Conservation (phyloP, 2,888 invertebrate species). For the Cephus rjabovi region DNA sequence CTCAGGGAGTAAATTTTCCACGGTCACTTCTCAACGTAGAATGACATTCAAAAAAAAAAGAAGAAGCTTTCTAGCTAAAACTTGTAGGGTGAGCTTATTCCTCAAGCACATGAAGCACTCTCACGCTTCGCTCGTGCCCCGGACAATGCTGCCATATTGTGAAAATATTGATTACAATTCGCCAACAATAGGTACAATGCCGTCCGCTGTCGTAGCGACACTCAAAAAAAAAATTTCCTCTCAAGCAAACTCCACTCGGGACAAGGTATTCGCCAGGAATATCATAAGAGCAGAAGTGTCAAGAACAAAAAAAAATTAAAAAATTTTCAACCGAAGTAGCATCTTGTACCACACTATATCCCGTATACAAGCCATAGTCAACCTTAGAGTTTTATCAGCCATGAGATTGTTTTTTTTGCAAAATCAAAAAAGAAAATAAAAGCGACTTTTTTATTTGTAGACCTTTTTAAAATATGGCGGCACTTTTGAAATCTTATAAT, state of each 20-base stretch:
- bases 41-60: neutral
- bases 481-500: neutral
- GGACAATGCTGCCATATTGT: constrained; percentile 65
- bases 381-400: neutral
- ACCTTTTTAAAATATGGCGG: neutral
- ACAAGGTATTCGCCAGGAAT: neutral
- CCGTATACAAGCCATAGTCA: neutral
- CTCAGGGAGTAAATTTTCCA: neutral
- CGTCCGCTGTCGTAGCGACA: constrained; percentile 48
- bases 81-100: constrained; percentile 13
- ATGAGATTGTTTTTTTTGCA: constrained; percentile 1
- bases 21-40: neutral
- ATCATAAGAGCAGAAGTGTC: neutral
- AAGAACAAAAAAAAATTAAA: neutral
- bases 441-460: constrained; percentile 15
- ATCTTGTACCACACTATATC: neutral
- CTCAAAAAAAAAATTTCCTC: constrained; percentile 49
- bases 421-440: neutral
- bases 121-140: constrained; percentile 55
- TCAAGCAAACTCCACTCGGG: constrained; percentile 29
- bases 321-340: neutral
- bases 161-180: constrained; percentile 66
- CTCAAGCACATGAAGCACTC: constrained; percentile 38
- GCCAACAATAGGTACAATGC: constrained; percentile 64
- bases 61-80: neutral